Base-by-base conservation (phyloP, 2,797 vertebrate genomes). In the Melanotaenia nigrans region DNA sequence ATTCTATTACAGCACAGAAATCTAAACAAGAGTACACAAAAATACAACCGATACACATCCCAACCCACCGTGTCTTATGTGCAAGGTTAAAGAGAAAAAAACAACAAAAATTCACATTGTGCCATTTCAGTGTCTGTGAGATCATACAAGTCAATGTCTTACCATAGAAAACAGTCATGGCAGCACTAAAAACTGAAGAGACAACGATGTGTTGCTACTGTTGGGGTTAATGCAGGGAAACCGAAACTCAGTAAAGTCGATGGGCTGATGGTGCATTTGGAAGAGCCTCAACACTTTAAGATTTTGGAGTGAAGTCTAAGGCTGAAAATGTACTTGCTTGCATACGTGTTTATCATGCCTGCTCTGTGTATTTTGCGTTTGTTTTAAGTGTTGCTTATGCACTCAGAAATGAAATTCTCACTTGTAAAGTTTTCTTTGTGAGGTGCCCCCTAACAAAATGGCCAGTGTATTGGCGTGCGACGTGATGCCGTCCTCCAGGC, bases 1-100 rank as follows among this genome's bases (percentile, higher is more conserved):
- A 79, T 81, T 87, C 40, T 18, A 68, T 70, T 65, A 78, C 49
- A 77, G 67, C 78, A 75, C 30, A 0, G 4, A 62, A 45, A 77
- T 70, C 61, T 60, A 51, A 72, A 79, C 45, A 54, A 68, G 68
- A 61, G 62, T 40, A 65, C 71, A 83, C 71, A 71, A 40, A 8
- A 20, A 60, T 22, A 71, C 61, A 61, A 64, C 68, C 1, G 58
- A 61, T 36, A 54, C 62, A 72, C 70, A 28, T 62, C 38, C 58
- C 12, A 53, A 61, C 5, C 62, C 30, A 49, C 71, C 61, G 57
- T 32, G 54, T 51, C 28, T 53, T 38, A 61, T 28, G 33, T 51
- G 78, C 61, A 35, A 66, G 12, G 18, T 59, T 58, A 84, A 76
- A 56, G 61, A 67, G 61, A 76, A 79, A 63, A 59, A 68, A 72